Base-by-base conservation (phyloP, 1,140 invertebrate species). In the Euwallacea fornicatus region DNA sequence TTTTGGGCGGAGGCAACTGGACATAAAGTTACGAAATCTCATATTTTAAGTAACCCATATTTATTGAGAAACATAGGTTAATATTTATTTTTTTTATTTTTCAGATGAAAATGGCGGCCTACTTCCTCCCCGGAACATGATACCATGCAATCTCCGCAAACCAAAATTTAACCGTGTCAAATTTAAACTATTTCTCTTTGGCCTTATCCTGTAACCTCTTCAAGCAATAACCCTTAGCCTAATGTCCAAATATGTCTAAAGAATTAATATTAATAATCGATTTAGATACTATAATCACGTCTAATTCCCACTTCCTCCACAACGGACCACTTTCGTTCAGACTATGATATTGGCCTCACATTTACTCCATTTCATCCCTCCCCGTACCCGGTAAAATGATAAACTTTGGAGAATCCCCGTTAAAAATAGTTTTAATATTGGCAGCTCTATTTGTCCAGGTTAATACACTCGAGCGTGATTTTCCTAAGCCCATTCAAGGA, bases 241-340 rank as follows among this genome's bases (percentile, higher is more conserved):
- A 56, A 65, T 42, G 0, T 42, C 59, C 11, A 64, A 80, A 65
- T 60, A 81, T 81, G 80, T 81, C 80, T 33, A 81, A 77, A 72
- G 64, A 67, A 67, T 65, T 81, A 46, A 79, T 81, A 42, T 73
- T 81, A 6, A 81, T 81, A 53, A 80, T 81, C 68, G 80, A 81
- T 67, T 65, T 81, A 61, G 80, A 81, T 69, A 81, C 80, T 10
- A 81, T 81, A 81, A 78, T 80, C 72, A 46, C 71, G 43, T 66
- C 42, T 43, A 73, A 64, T 67, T 55, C 41, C 56, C 56, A 41
- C 7, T 53, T 15, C 16, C 58, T 63, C 58, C 62, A 71, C 59
- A 58, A 66, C 73, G 62, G 50, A 7, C 55, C 60, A 8, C 33
- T 54, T 66, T 43, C 68, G 7, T 61, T 44, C 47, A 66, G 50